Evolutionary conservation across 2,888 invertebrate genomes (phyloP).

Genomic region (Tineola bisselliella): DNA sequence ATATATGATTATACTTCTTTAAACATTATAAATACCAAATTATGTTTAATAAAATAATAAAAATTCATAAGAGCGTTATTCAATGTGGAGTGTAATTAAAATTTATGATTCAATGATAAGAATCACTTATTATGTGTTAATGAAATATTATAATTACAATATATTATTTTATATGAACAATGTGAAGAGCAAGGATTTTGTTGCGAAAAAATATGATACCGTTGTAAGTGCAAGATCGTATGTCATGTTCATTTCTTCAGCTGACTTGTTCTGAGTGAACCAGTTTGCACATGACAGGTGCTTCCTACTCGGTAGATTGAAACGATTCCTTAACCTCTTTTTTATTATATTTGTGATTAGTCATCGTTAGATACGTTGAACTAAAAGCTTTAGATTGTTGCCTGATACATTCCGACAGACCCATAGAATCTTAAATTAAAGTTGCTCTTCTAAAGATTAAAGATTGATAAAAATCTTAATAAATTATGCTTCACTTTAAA

Average conservation of each 20-base stretch:
- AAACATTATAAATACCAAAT: not conserved
- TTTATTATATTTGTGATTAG: slow-evolving; percentile 1
- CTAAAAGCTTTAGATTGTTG: not conserved
- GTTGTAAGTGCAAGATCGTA: slow-evolving; percentile 1
- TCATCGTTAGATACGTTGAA: not conserved
- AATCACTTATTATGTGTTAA: not conserved
- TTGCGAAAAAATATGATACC: not conserved
- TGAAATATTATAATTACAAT: not conserved
- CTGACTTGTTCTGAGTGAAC: slow-evolving; percentile 2
- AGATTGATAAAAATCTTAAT: not conserved
- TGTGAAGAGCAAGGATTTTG: not conserved
- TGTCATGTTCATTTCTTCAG: slow-evolving; percentile 6
- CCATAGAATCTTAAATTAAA: not conserved
- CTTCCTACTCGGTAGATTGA: slow-evolving; percentile 8
- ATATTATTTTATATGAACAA: not conserved
- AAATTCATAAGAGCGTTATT: not conserved
- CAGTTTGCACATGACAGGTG: slow-evolving; percentile 10
- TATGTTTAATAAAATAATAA: not conserved
- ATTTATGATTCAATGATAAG: not conserved
- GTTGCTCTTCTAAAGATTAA: not conserved
- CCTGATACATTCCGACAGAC: not conserved
- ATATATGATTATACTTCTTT: too few species aligned
- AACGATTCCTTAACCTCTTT: not conserved
- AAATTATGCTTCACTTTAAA: not conserved
- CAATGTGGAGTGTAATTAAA: not conserved